phyloP scores from a whole-genome alignment of 64 coral and sea anemone species.

The Montipora sp. region DNA sequence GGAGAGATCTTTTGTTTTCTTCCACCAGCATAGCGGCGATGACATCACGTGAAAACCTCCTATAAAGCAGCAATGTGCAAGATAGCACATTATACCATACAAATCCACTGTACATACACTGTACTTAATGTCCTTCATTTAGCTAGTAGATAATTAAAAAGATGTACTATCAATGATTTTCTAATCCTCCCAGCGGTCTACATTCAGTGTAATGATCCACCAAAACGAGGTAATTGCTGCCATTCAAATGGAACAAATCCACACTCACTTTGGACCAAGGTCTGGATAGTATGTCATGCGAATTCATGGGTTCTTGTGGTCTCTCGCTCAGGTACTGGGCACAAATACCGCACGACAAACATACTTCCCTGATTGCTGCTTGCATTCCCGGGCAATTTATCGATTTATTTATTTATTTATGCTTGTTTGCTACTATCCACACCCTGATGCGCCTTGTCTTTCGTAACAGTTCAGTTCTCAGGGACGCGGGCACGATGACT shows the following conservation, averaged over 20 bases:
- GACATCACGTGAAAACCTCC: too few species aligned
- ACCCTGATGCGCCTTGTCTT: constrained; percentile 55
- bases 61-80: neutral
- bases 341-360: neutral
- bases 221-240: too few species aligned
- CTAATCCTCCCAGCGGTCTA: too few species aligned
- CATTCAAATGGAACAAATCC: too few species aligned
- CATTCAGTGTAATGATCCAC: too few species aligned
- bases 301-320: neutral
- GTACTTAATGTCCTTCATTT: too few species aligned
- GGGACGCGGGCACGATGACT: constrained; percentile 39
- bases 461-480: constrained; percentile 18
- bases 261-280: neutral
- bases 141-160: too few species aligned
- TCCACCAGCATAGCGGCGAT: too few species aligned
- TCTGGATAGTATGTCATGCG: neutral
- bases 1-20: too few species aligned
- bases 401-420: neutral
- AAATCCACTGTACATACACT: too few species aligned
- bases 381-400: neutral
- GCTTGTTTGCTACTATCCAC: constrained; percentile 11
- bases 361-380: neutral
- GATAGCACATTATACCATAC: neutral
- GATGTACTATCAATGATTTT: too few species aligned
- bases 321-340: neutral